Evolutionary conservation across 2,113 vertebrate genomes (phyloP).

Genomic region (Cheirogaleus medius): DNA sequence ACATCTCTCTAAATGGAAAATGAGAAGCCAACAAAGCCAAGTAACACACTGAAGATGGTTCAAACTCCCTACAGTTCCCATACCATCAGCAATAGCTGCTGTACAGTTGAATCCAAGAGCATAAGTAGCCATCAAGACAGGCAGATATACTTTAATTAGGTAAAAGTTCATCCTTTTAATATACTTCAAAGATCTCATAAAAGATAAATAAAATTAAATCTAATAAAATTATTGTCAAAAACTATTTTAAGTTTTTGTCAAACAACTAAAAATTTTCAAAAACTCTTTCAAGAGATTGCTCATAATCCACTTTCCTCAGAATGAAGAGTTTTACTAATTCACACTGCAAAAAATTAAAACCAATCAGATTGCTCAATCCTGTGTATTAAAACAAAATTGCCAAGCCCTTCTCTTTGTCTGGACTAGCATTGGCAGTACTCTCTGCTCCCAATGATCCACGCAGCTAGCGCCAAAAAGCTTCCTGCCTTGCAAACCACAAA

Average conservation of each 20-base stretch:
- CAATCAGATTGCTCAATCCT: not conserved
- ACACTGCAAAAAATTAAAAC: not conserved
- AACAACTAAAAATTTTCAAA: not conserved
- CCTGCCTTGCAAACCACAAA: constrained; percentile 12
- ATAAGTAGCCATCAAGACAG: not conserved
- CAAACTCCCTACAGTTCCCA: not conserved
- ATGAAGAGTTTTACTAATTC: not conserved
- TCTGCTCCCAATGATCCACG: not conserved
- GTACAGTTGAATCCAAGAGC: not conserved
- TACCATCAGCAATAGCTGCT: not conserved
- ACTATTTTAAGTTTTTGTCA: not conserved
- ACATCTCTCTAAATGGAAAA: not conserved
- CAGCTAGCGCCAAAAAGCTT: not conserved
- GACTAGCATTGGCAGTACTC: not conserved
- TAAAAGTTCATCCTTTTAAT: not conserved
- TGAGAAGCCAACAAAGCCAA: not conserved
- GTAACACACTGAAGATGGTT: not conserved
- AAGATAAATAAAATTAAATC: not conserved
- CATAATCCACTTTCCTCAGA: not conserved
- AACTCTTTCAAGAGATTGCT: not conserved
- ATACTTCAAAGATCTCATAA: not conserved
- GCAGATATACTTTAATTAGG: not conserved
- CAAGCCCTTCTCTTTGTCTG: not conserved
- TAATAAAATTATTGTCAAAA: not conserved
- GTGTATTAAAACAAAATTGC: not conserved